Base-by-base conservation (phyloP, 2,113 vertebrate genomes). In the Odobenus rosmarus region DNA sequence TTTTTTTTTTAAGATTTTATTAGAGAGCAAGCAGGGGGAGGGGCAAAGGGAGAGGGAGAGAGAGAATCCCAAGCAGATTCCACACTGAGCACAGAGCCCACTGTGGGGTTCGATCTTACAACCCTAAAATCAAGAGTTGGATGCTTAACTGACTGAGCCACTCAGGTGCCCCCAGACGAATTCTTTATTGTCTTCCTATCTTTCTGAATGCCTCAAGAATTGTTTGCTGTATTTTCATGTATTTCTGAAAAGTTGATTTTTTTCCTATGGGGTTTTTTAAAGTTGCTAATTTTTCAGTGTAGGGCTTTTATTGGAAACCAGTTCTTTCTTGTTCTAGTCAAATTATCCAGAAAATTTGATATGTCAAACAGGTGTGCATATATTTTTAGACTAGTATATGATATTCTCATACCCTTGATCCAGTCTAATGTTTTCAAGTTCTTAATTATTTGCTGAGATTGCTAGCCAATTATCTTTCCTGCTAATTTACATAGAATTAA, bases 301-400 rank as follows among this genome's bases (percentile, higher is more conserved):
- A 77, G 28, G 83, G 31, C 16, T 76, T 51, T 85, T 87, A 87
- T 95, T 28, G 51, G 51, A 80, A 97, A 84, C 39, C 33, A 77
- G 10, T 57, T 10, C n/a, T 88, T 94, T 71, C 87, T 90, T 83
- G 46, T 39, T 88, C 26, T 96, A 83, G 74, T 94, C 57, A 71
- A 36, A 83, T 94, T 86, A 95, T 67, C 84, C 46, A 91, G 55
- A 86, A 95, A 95, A 91, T 91, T 74, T 96, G 96, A 88, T 96
- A 49, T 83, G 88, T 53, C 80, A 87, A 72, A 59, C 85, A 96
- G 84, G 77, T 97, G 74, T 82, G 33, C 2, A 8, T 97, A 36
- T 97, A 97, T 94, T 96, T 96, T 95, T 92, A 97, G 84, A 92
- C 0, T 7, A 79, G 26, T 49, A 51, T 96, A 19, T 95, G 95